Base-by-base conservation (phyloP, 1,140 invertebrate species). In the Euura lappo region DNA sequence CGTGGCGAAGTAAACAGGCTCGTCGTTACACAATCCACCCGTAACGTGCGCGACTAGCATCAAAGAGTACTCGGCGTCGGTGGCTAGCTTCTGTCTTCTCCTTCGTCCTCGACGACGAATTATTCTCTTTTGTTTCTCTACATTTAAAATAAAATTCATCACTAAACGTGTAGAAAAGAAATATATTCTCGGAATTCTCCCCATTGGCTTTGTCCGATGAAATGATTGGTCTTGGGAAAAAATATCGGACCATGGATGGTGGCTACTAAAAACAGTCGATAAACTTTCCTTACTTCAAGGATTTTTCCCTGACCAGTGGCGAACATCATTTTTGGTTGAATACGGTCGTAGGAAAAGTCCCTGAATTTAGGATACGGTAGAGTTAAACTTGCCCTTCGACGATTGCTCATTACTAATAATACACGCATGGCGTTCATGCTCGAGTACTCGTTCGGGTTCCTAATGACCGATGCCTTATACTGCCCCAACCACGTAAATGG, bases 1-100 rank as follows among this genome's bases (percentile, higher is more conserved):
- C 51, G 51, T n/a, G 51, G 51, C 13, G 51, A 60, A 60, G 51
- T 60, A 60, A 60, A 60, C 51, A 60, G 51, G 51, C 51, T 60
- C 51, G 51, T 28, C 28, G 28, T 28, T n/a, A 60, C 51, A 60
- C 51, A n/a, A 60, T 28, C 28, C 28, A 28, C 28, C 28, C 28
- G 28, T 28, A 28, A n/a, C 51, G 51, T n/a, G 47, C 51, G 51
- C 51, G 51, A 60, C 6, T n/a, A 60, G 51, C 51, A 60, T 60
- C 6, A n/a, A 8, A 11, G 6, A 60, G 13, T n/a, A n/a, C 51
- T 28, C 51, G 51, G 13, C 51, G 51, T 5, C 51, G 51, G 51
- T 28, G 51, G 8, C 8, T 60, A 8, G 51, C 51, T 8, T 28
- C 28, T 28, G 28, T 28, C 28, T 60, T n/a, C 51, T 60, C 51